phyloP scores from a whole-genome alignment of 2,797 vertebrate species.

The Acanthurus tractus region DNA sequence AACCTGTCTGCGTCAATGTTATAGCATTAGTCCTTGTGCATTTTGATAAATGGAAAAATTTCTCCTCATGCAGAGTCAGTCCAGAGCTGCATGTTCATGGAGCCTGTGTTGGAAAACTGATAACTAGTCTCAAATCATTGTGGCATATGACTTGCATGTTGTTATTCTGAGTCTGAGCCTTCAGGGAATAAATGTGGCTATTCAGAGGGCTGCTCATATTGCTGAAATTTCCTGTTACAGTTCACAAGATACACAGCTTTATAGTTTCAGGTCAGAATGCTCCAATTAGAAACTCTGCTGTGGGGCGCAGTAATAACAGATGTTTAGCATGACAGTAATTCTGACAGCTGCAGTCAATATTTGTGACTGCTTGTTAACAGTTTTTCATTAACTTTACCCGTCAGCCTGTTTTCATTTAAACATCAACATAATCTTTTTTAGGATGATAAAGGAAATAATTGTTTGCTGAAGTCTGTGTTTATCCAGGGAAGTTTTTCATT shows the following conservation, averaged over 20 bases:
- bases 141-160: too few relatives aligned
- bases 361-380: not conserved
- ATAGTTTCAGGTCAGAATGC: not conserved
- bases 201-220: too few relatives aligned
- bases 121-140: too few relatives aligned
- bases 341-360: conserved; percentile 11
- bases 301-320: not conserved
- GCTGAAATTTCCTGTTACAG: too few relatives aligned
- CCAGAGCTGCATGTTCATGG: too few relatives aligned
- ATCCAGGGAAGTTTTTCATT: conserved; percentile 3
- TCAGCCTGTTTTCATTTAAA: not conserved
- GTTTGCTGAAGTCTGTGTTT: not conserved
- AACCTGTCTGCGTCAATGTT: too few relatives aligned
- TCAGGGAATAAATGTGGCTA: too few relatives aligned
- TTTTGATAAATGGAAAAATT: too few relatives aligned
- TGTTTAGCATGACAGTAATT: not conserved
- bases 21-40: too few relatives aligned
- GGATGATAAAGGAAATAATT: conserved; percentile 1
- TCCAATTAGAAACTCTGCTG: not conserved
- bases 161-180: too few relatives aligned
- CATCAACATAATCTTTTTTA: not conserved
- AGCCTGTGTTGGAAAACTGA: too few relatives aligned
- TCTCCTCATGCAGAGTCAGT: too few relatives aligned
- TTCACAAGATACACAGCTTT: not conserved
- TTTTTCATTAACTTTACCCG: not conserved